Evolutionary conservation across 2,888 invertebrate species (phyloP), one percentile per base, ranked within the genome.

Genomic region (Hyppa rectilinea): DNA sequence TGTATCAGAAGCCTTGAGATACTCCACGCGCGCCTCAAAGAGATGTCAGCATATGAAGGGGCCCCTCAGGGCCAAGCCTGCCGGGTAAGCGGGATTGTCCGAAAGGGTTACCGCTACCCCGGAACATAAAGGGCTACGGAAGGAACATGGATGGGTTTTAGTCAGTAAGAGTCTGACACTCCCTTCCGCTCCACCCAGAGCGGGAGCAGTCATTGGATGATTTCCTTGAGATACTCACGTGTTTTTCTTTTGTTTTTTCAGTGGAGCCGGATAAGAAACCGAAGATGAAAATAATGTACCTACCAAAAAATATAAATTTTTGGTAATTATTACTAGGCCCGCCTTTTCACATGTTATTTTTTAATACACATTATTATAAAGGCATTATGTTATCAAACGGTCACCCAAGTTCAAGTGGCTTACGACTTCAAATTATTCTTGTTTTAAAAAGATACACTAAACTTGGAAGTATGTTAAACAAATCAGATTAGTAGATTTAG

Each of bases 211-310:
- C n/a, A n/a, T n/a, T n/a, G n/a, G n/a, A n/a, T n/a, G n/a, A n/a
- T n/a, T n/a, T n/a, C n/a, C n/a, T n/a, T n/a, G n/a, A n/a, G n/a
- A n/a, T n/a, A 20, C 12, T 73, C 0, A 62, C 1, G 23, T 10
- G 0, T 34, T 63, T 36, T 59, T 38, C 26, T 64, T 58, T 62
- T 49, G 49, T 0, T 31, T 50, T 87, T 87, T n/a, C 82, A 87
- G 87, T 74, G 85, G 82, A 87, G 85, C 66, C 56, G 66, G 50
- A 78, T 67, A 60, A 43, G 62, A n/a, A 52, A 72, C 58, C 36
- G 64, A 71, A 61, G 40, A 66, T 66, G 72, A 62, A 73, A 58
- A 60, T 63, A 60, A 71, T 66, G 60, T 34, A 60, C 70, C 61
- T 50, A 60, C 70, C 61, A 47, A 47, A 66, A 71, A 71, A 58